Conservation (phyloP, 35 echinoderm and acorn worm species). For the Apostichopus californicus region DNA sequence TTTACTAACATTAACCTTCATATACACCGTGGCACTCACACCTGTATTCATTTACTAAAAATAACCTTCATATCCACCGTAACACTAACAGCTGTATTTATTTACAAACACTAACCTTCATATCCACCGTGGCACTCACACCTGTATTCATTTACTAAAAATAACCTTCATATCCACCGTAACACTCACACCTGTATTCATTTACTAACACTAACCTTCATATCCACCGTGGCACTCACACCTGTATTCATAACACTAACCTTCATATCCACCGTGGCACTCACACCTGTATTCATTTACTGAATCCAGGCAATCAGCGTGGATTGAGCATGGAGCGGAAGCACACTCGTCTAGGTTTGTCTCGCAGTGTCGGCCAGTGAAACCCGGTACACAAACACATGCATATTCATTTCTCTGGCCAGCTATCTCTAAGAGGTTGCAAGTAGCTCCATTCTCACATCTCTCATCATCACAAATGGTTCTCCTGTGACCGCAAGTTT, state of each 20-base stretch:
- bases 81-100: too few relatives aligned
- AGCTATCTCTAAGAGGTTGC: background rate
- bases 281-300: slow-evolving; percentile 31
- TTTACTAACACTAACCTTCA: too few relatives aligned
- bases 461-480: slow-evolving; percentile 45
- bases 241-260: background rate
- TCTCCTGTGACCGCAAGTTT: background rate
- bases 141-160: too few relatives aligned
- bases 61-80: too few relatives aligned
- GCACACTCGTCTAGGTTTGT: slow-evolving; percentile 51
- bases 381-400: slow-evolving; percentile 37
- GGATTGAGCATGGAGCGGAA: slow-evolving; percentile 12
- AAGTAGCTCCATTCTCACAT: slow-evolving; percentile 43
- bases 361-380: slow-evolving; percentile 31
- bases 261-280: slow-evolving; percentile 43
- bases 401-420: slow-evolving; percentile 40
- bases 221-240: too few relatives aligned
- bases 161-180: too few relatives aligned
- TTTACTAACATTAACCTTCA: too few relatives aligned
- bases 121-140: too few relatives aligned
- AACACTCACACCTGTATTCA: too few relatives aligned
- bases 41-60: too few relatives aligned
- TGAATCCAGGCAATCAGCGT: slow-evolving; percentile 24
- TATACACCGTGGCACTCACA: too few relatives aligned
- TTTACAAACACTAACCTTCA: too few relatives aligned